Evolutionary conservation across 2,888 invertebrate genomes (phyloP).

Genomic region (Drosophila emarginata): DNA sequence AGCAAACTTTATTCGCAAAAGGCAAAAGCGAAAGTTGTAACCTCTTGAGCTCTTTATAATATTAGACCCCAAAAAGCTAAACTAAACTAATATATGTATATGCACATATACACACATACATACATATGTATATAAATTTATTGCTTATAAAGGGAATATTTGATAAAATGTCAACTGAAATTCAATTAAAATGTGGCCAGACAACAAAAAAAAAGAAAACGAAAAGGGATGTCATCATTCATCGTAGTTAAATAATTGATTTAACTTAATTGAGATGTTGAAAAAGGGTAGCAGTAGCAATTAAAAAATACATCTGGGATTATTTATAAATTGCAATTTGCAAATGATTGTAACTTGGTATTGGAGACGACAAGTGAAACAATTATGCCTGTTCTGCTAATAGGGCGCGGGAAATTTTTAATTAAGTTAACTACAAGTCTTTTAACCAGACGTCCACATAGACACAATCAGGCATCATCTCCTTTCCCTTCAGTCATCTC

Average conservation of each 20-base stretch:
- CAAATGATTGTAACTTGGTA: slow-evolving; percentile 2
- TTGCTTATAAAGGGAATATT: slow-evolving; percentile 62
- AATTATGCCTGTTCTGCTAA: slow-evolving; percentile 7
- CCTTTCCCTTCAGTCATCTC: not conserved
- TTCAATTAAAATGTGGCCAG: slow-evolving; percentile 50
- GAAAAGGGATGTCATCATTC: slow-evolving; percentile 22
- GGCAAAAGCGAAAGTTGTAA: slow-evolving; percentile 32
- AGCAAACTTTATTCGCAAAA: slow-evolving; percentile 35
- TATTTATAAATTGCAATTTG: slow-evolving; percentile 12
- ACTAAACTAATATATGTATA: not conserved
- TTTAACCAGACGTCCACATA: slow-evolving; percentile 24
- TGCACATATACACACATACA: too few relatives aligned
- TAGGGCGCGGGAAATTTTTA: slow-evolving; percentile 25
- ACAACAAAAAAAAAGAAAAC: not conserved
- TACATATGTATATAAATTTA: slow-evolving; percentile 49
- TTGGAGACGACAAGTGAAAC: slow-evolving; percentile 2
- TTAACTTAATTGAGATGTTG: slow-evolving; percentile 57
- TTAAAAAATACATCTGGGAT: slow-evolving; percentile 61
- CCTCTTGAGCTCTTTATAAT: slow-evolving; percentile 49
- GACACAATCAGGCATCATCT: slow-evolving; percentile 10
- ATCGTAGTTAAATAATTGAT: slow-evolving; percentile 43
- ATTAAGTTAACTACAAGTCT: slow-evolving; percentile 39
- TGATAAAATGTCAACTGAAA: slow-evolving; percentile 58
- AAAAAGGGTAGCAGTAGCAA: slow-evolving; percentile 37
- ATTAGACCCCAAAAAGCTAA: slow-evolving; percentile 15